Evolutionary conservation across 2,888 invertebrate species (phyloP).

Genomic region (Lepidochrysops patricia): DNA sequence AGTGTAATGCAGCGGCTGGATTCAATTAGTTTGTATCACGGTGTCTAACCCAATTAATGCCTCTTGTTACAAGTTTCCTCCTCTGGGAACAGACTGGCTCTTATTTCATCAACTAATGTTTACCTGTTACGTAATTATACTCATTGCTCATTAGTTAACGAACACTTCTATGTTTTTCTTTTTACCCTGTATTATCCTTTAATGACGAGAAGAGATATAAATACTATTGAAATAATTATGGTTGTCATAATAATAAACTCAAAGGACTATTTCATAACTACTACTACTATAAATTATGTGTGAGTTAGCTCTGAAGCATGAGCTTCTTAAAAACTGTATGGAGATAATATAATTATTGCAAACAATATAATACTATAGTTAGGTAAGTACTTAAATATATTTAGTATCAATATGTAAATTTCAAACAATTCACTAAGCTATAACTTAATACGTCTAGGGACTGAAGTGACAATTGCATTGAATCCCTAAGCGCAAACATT

Average conservation of each 20-base stretch:
- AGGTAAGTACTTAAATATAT: too few species aligned
- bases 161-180: neutral
- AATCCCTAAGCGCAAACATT: neutral
- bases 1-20: conserved; percentile 37
- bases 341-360: too few species aligned
- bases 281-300: too few species aligned
- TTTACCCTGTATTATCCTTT: too few species aligned
- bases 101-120: neutral
- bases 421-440: neutral
- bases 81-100: neutral
- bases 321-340: too few species aligned
- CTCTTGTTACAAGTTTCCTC: neutral
- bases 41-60: conserved; percentile 19
- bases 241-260: too few species aligned
- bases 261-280: too few species aligned
- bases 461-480: neutral
- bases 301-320: too few species aligned
- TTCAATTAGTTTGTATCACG: conserved; percentile 44
- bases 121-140: neutral
- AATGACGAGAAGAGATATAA: neutral
- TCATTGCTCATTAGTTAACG: neutral
- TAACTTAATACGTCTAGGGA: neutral
- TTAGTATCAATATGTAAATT: neutral
- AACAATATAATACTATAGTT: too few species aligned
- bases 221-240: too few species aligned